A percentile compares a stretch with the other conserved stretches of the same genome.
Conservation (phyloP, 2,888 invertebrate species). For the Eupeodes latifasciatus region DNA sequence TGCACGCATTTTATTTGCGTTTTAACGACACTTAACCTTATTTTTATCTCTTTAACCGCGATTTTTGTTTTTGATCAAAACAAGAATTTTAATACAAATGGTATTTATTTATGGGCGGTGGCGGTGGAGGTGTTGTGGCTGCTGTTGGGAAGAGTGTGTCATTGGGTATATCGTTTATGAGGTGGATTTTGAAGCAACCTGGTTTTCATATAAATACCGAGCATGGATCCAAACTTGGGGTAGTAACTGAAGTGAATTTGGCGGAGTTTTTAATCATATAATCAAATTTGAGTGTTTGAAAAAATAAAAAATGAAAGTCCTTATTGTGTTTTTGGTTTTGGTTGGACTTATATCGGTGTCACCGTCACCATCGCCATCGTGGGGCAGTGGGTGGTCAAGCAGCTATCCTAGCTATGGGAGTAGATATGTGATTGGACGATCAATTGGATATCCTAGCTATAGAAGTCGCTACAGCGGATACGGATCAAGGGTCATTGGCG, state of each 20-base stretch:
- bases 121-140: not conserved
- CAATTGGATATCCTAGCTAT: slow-evolving; percentile 39
- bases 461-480: slow-evolving; percentile 36
- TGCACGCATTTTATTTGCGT: slow-evolving; percentile 54
- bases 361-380: slow-evolving; percentile 39
- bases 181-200: slow-evolving; percentile 8
- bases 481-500: slow-evolving; percentile 74
- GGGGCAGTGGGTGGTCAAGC: slow-evolving; percentile 66
- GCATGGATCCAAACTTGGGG: slow-evolving; percentile 26
- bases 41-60: slow-evolving; percentile 10
- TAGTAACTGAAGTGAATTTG: slow-evolving; percentile 58
- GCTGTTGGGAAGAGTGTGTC: slow-evolving; percentile 29
- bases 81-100: slow-evolving; percentile 61
- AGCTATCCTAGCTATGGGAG: slow-evolving; percentile 39
- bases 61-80: slow-evolving; percentile 43
- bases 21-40: slow-evolving; percentile 21
- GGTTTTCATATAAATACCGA: slow-evolving; percentile 68
- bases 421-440: slow-evolving; percentile 52
- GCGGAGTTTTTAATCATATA: not conserved
- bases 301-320: slow-evolving; percentile 78
- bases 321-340: slow-evolving; percentile 79
- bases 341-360: slow-evolving; percentile 78
- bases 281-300: not conserved
- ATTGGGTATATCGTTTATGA: slow-evolving; percentile 32
- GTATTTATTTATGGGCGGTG: not conserved